phyloP scores from a whole-genome alignment of 2,888 invertebrate genomes.

The Smittia aterrima region DNA sequence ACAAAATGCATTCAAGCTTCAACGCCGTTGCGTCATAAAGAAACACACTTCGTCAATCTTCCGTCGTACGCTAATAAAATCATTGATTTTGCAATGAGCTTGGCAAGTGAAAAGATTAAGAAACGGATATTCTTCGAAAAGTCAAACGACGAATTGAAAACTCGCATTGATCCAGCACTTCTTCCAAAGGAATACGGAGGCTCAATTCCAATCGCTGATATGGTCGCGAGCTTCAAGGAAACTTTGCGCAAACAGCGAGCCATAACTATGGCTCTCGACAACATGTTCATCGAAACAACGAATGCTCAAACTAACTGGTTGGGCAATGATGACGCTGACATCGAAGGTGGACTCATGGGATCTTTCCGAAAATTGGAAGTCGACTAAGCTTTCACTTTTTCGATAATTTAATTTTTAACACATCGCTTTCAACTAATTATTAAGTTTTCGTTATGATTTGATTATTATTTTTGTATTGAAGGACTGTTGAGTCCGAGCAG shows the following conservation, averaged over 20 bases:
- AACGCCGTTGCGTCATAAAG: constrained; percentile 87
- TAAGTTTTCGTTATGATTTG: constrained; percentile 15
- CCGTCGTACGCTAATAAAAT: constrained; percentile 77
- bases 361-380: constrained; percentile 82
- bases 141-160: constrained; percentile 67
- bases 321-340: constrained; percentile 65
- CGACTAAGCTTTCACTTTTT: constrained; percentile 58
- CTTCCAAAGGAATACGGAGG: constrained; percentile 87
- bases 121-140: constrained; percentile 79
- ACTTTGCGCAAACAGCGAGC: constrained; percentile 64
- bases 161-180: constrained; percentile 69
- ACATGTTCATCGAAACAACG: constrained; percentile 71
- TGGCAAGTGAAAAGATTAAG: constrained; percentile 81
- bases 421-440: not conserved
- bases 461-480: not conserved
- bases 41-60: constrained; percentile 82
- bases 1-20: constrained; percentile 78
- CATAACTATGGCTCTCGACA: constrained; percentile 67
- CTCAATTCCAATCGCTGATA: constrained; percentile 72
- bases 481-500: not conserved
- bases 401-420: not conserved
- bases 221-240: constrained; percentile 73
- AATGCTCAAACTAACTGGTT: constrained; percentile 56
- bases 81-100: constrained; percentile 76
- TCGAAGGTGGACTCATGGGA: constrained; percentile 73